Evolutionary conservation across 2,888 invertebrate genomes (phyloP), one percentile per base, ranked within the genome.

Genomic region (Brachyptera putata): DNA sequence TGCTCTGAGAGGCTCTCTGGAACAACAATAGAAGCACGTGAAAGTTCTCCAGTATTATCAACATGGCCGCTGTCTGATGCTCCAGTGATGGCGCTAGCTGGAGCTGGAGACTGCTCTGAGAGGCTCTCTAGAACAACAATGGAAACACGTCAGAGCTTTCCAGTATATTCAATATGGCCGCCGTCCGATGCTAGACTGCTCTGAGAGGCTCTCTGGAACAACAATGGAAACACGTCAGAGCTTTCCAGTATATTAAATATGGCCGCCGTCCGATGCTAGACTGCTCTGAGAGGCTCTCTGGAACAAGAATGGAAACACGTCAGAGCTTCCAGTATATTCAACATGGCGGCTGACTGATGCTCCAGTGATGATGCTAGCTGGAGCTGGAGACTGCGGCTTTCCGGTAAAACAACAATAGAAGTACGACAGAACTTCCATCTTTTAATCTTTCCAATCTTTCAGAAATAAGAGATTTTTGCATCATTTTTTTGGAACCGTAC

Each of bases 141-240:
- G n/a, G n/a, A 39, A 9, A 39, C 39, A 39, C 39, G 21, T 21
- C 7, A n/a, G n/a, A n/a, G n/a, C n/a, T n/a, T n/a, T n/a, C n/a
- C n/a, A n/a, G n/a, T n/a, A n/a, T n/a, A n/a, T n/a, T n/a, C n/a
- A n/a, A n/a, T n/a, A n/a, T n/a, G n/a, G n/a, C n/a, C n/a, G n/a
- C n/a, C n/a, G 95, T 94, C 77, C 95, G 97, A 74, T 98, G 97
- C 76, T 94, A 93, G 69, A 98, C 85, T 58, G 95, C 97, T 97
- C 66, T 95, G 82, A 24, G 92, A 91, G 39, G 91, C 91, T 66
- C 87, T 72, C 77, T 78, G 69, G 13, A 70, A 67, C 14, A 22
- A 53, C 9, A 16, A n/a, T 14, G 11, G n/a, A 39, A 9, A 16
- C 39, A 39, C 39, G 21, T 21, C 34, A n/a, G n/a, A n/a, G n/a